A percentile compares a stretch with the other conserved stretches of the same genome.
phyloP scores from a whole-genome alignment of 2,113 vertebrate genomes.

The Peromyscus leucopus region DNA sequence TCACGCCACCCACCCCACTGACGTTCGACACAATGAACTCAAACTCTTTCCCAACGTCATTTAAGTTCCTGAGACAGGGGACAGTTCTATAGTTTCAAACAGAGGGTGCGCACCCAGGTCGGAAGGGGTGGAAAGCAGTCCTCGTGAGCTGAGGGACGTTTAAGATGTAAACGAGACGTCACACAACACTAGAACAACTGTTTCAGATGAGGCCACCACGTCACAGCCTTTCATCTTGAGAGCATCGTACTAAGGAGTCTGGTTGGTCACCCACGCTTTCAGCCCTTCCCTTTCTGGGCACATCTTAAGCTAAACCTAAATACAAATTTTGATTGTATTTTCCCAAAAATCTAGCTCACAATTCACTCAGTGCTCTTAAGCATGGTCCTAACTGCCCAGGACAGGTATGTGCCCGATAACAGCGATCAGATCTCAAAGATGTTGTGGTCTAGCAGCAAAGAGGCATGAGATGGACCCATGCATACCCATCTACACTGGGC shows the following conservation, averaged over 20 bases:
- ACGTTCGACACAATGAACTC: neutral
- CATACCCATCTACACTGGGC: neutral
- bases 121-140: neutral
- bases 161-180: neutral
- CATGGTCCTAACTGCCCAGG: neutral
- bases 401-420: fast-evolving
- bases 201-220: neutral
- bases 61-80: neutral
- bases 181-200: neutral
- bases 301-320: neutral
- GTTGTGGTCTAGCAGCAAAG: neutral
- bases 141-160: neutral
- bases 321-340: neutral
- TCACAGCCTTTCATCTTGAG: neutral
- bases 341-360: neutral
- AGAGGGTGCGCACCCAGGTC: fast-evolving
- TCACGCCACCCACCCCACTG: no score
- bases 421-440: neutral
- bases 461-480: neutral
- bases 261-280: neutral
- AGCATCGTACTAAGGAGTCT: neutral
- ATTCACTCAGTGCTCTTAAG: neutral
- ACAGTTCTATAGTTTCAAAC: neutral
- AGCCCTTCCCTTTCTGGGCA: neutral
- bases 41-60: neutral